These are phyloP conservation scores for Ailurus styani DNA, from an alignment of 2,113 vertebrate species.

Conservation along the genomic window DNA sequence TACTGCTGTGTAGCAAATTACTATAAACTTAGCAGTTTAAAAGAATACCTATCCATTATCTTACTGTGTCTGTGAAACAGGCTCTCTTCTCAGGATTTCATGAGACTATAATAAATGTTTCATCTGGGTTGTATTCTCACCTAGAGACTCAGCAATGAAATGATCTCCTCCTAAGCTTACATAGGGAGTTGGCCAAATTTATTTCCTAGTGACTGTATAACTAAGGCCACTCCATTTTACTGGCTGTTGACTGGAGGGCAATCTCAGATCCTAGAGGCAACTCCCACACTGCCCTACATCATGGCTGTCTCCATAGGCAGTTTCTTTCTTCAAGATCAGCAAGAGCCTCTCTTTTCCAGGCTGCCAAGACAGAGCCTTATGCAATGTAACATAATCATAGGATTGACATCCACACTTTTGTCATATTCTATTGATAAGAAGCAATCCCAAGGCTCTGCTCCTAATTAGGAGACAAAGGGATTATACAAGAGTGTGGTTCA, in stretches of 20 bases:
- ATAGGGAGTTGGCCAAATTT: not conserved
- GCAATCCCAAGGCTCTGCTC: not conserved
- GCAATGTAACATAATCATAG: too few species aligned
- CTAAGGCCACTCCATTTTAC: not conserved
- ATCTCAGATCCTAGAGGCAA: not conserved
- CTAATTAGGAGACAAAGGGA: not conserved
- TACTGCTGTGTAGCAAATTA: not conserved
- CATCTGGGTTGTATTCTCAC: not conserved
- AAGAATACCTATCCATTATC: not conserved
- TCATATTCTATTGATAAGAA: not conserved
- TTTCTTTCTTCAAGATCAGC: not conserved
- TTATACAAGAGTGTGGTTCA: not conserved
- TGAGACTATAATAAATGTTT: not conserved
- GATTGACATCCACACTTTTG: not conserved
- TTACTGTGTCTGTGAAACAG: not conserved
- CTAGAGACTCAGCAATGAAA: not conserved
- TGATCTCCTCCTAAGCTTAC: not conserved
- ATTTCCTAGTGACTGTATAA: not conserved
- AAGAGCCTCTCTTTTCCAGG: fast-evolving
- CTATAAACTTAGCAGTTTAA: not conserved
- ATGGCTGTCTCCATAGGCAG: not conserved
- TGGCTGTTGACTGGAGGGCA: not conserved
- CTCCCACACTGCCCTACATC: not conserved
- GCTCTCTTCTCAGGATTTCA: not conserved
- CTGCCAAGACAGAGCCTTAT: not conserved